A percentile compares a stretch with the other conserved stretches of the same genome.
These are phyloP conservation scores for Montipora capitata DNA, from an alignment of 92 coral and sea anemone species.

Conservation along the genomic window DNA sequence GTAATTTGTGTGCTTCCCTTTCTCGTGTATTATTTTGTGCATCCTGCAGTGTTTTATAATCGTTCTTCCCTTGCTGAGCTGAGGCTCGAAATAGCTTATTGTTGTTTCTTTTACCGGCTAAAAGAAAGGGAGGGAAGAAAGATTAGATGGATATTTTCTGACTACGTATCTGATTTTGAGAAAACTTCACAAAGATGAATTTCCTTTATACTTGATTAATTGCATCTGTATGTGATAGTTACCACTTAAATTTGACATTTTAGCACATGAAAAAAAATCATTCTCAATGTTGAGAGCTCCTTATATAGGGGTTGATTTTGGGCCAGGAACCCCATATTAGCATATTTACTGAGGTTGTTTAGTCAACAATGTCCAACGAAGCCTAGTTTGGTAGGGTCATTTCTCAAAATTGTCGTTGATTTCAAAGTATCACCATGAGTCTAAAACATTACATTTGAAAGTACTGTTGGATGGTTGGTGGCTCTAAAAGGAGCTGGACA, in stretches of 20 bases:
- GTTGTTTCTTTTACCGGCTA: neutral
- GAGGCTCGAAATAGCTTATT: too few species aligned
- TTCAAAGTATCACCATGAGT: conserved; percentile 12
- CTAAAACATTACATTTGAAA: conserved; percentile 38
- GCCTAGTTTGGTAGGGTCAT: conserved; percentile 17
- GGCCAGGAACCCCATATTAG: conserved; percentile 13
- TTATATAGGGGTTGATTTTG: conserved; percentile 8
- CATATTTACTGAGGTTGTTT: neutral
- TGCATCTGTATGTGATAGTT: conserved; percentile 11
- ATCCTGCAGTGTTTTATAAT: too few species aligned
- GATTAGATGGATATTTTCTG: conserved; percentile 20
- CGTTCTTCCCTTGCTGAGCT: too few species aligned
- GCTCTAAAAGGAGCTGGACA: conserved; percentile 32
- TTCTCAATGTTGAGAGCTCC: conserved; percentile 11
- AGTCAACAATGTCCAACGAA: neutral
- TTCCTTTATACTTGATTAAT: conserved; percentile 29
- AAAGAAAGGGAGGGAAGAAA: conserved; percentile 38
- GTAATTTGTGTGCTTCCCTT: too few species aligned
- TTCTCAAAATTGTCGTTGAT: conserved; percentile 4
- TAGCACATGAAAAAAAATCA: conserved; percentile 23
- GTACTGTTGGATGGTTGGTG: conserved; percentile 62
- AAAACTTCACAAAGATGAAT: conserved; percentile 22
- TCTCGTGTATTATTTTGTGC: too few species aligned
- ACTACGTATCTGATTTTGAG: conserved; percentile 22
- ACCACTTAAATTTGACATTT: conserved; percentile 15